Base-by-base conservation (phyloP, 2,888 invertebrate genomes). In the Ophraella communa region DNA sequence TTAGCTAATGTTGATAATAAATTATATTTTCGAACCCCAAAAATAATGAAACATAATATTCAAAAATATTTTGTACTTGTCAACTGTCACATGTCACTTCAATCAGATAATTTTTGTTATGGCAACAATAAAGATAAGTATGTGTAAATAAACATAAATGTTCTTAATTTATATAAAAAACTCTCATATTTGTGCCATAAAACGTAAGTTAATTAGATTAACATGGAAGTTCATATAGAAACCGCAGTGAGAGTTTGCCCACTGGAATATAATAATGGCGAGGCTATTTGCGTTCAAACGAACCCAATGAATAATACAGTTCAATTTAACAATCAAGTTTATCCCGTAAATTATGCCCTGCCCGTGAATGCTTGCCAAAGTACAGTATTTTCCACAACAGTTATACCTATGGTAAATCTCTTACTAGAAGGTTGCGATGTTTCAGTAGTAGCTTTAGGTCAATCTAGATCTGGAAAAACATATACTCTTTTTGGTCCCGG, bases 381-480 rank as follows among this genome's bases (percentile, higher is more conserved):
- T 59, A 84, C 88, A 72, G 81, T 91, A 1, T 91, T 88, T 72
- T 85, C 86, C 70, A 87, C 88, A 30, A 86, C 88, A 52, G 87
- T 89, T 74, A 85, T 87, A 74, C 89, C 90, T 2, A 84, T 91
- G 76, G 86, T 90, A 20, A 87, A 87, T 73, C 86, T 87, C 71
- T 87, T 91, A 70, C 79, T 91, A 53, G 90, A 91, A 81, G 91
- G 91, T 18, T 90, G 90, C 77, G 91, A 91, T 82, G 88, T 90
- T n/a, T 91, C 90, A 1, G 86, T 91, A 42, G 88, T 91, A 8
- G 86, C 89, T 23, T 87, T 89, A 75, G 91, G 91, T 0, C 89
- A 91, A 77, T 74, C 73, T 66, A 79, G 76, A 33, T 87, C 88
- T 55, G 92, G 92, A 14, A 92, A 92, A 82, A 89, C 89, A 1